Percentiles rank a stretch among this genome's conserved stretches.
These are phyloP conservation scores for Pipa parva DNA, from an alignment of 2,113 vertebrate genomes.

Conservation along the genomic window DNA sequence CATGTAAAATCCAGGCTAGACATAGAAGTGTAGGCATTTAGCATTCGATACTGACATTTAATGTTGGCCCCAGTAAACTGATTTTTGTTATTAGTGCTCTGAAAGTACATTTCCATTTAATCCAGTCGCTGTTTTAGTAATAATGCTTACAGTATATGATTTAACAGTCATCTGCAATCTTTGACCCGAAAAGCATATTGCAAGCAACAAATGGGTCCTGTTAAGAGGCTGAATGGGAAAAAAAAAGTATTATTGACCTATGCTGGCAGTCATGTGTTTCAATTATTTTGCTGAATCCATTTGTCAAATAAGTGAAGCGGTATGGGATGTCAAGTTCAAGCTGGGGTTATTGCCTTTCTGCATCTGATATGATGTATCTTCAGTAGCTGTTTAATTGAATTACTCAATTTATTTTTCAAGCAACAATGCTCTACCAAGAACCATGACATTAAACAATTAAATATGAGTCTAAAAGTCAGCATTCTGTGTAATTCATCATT, in stretches of 20 bases:
- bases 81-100: slow-evolving; percentile 74
- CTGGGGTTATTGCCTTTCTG: slow-evolving; percentile 95
- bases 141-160: slow-evolving; percentile 82
- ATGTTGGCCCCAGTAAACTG: slow-evolving; percentile 66
- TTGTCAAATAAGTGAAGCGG: slow-evolving; percentile 92
- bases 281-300: slow-evolving; percentile 98
- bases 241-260: slow-evolving; percentile 97
- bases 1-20: slow-evolving; percentile 61
- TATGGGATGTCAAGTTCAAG: slow-evolving; percentile 88
- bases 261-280: slow-evolving; percentile 97
- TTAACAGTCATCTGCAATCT: slow-evolving; percentile 92
- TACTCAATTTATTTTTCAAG: slow-evolving; percentile 99
- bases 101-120: slow-evolving; percentile 77
- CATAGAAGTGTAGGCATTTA: slow-evolving; percentile 68
- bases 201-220: slow-evolving; percentile 86
- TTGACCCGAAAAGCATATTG: slow-evolving; percentile 82
- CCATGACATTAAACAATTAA: slow-evolving; percentile 97
- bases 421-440: slow-evolving; percentile 94
- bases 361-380: slow-evolving; percentile 98
- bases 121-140: slow-evolving; percentile 89
- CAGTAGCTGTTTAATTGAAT: slow-evolving; percentile 98
- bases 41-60: slow-evolving; percentile 73
- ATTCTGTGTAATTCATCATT: slow-evolving; percentile 86
- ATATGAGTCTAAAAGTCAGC: slow-evolving; percentile 89
- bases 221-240: slow-evolving; percentile 93